Percentiles rank a stretch among this genome's conserved stretches.
Evolutionary conservation across 1,140 invertebrate genomes (phyloP).

Genomic region (Aleiodes sp.): DNA sequence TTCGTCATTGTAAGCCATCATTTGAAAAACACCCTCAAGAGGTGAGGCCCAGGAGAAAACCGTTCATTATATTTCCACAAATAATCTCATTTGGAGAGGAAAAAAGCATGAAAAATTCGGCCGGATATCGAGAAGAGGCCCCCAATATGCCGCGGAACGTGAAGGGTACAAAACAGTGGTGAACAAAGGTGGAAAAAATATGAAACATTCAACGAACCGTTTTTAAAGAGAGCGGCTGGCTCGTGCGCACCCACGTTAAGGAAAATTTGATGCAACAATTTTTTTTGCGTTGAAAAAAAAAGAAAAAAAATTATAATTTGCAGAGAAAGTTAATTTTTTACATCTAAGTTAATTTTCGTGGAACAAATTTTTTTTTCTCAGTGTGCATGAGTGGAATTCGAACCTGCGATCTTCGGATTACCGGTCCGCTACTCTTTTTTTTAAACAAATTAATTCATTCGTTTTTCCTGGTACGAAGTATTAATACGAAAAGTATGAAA

Average conservation of each 20-base stretch:
- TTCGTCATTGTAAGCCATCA: conserved; percentile 29
- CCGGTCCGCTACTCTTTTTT: no score
- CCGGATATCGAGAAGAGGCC: conserved; percentile 51
- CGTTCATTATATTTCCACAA: conserved; percentile 42
- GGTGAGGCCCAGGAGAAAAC: conserved; percentile 8
- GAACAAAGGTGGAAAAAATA: conserved; percentile 11
- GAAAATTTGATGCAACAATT: conserved; percentile 6
- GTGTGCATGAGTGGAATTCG: no score
- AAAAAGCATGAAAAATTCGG: conserved; percentile 41
- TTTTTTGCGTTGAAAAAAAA: no score
- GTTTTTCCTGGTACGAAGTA: no score
- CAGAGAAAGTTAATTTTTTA: no score
- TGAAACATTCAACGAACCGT: not conserved
- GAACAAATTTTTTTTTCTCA: no score
- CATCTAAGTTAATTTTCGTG: no score
- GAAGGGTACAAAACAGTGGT: not conserved
- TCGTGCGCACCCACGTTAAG: no score
- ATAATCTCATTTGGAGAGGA: conserved; percentile 22
- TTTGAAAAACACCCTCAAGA: conserved; percentile 27
- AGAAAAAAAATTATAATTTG: no score
- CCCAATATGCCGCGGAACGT: conserved; percentile 46
- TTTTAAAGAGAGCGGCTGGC: conserved; percentile 2
- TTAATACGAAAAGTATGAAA: no score
- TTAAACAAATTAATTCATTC: no score
- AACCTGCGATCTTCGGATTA: no score